Conservation (phyloP, 2,797 vertebrate genomes). For the Coendou prehensilis region DNA sequence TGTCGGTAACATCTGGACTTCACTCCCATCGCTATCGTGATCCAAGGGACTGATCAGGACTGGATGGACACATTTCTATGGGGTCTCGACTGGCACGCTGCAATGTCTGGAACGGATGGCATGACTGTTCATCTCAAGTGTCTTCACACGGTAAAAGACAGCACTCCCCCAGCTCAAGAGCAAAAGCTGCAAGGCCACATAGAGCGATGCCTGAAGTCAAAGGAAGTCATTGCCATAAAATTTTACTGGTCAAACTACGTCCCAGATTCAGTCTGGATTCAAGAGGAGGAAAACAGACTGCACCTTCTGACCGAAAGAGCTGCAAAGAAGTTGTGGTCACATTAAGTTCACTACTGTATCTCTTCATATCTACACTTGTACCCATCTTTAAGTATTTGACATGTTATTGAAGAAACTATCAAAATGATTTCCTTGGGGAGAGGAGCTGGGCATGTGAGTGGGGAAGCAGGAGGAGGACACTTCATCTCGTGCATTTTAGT, state of each 20-base stretch:
- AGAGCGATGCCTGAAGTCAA: not conserved
- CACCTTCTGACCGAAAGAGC: not conserved
- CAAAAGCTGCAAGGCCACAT: not conserved
- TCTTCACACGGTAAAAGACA: not conserved
- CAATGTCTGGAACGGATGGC: not conserved
- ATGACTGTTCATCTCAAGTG: not conserved
- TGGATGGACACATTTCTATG: not conserved
- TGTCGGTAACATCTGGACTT: not conserved
- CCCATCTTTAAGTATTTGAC: not conserved
- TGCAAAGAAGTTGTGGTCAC: not conserved
- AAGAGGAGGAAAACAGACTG: not conserved
- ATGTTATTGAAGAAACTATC: not conserved
- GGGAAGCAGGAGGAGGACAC: not conserved
- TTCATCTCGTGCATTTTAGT: not conserved
- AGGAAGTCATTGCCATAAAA: not conserved
- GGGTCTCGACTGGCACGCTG: not conserved
- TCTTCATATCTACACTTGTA: not conserved
- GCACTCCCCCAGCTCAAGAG: not conserved
- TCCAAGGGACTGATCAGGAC: too few species aligned
- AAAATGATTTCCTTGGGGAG: not conserved
- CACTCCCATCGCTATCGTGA: not conserved
- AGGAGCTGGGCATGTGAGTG: not conserved
- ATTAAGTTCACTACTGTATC: not conserved
- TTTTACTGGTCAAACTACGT: not conserved
- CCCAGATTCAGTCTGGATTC: not conserved